These are phyloP conservation scores for Ophion costatus DNA, from an alignment of 2,888 invertebrate species.

Conservation along the genomic window DNA sequence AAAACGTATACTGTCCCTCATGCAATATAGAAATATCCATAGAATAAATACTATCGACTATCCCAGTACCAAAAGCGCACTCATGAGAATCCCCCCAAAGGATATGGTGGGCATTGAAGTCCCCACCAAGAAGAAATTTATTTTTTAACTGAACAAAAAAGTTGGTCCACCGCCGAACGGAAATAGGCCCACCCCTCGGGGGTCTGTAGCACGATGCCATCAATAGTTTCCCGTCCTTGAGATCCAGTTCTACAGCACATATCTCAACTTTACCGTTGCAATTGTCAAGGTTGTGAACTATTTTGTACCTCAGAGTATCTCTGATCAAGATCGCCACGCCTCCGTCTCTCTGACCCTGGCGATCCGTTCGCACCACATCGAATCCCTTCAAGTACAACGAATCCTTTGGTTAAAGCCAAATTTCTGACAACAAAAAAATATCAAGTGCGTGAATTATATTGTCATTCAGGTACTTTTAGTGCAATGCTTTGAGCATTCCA, in stretches of 20 bases:
- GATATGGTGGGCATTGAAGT: conserved; percentile 56
- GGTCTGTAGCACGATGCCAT: conserved; percentile 52
- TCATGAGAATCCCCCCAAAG: conserved; percentile 25
- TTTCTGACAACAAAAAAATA: conserved; percentile 46
- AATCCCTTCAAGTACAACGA: conserved; percentile 39
- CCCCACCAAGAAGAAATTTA: conserved; percentile 40
- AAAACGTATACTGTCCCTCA: conserved; percentile 29
- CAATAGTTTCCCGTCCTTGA: conserved; percentile 28
- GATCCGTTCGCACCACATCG: conserved; percentile 50
- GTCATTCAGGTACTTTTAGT: conserved; percentile 38
- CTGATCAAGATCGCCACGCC: no score
- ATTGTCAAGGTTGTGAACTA: conserved; percentile 8
- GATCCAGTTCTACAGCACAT: conserved; percentile 50
- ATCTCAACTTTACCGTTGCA: conserved; percentile 43
- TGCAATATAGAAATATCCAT: conserved; percentile 30
- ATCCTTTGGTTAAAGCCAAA: conserved; percentile 34
- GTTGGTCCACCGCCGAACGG: conserved; percentile 15
- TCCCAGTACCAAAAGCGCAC: conserved; percentile 10
- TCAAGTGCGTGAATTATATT: conserved; percentile 9
- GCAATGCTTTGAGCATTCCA: conserved; percentile 53
- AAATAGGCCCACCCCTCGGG: not conserved
- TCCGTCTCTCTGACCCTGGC: no score
- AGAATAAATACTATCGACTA: conserved; percentile 5
- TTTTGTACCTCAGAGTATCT: no score
- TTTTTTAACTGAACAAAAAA: conserved; percentile 55